Evolutionary conservation across 2,888 invertebrate genomes (phyloP).

Genomic region (Cetonia aurata): DNA sequence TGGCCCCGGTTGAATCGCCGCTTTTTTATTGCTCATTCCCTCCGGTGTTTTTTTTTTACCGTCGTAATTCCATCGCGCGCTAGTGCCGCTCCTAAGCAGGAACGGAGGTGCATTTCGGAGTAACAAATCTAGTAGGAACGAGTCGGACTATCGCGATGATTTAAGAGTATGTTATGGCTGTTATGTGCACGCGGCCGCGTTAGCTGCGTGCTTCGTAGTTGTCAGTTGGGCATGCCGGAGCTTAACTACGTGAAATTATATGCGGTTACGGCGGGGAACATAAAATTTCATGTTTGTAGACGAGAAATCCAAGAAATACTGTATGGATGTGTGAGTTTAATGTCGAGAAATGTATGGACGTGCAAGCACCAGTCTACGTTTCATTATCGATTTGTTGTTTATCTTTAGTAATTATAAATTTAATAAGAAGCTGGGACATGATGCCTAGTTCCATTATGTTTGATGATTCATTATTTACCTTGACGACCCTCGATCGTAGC

Average conservation of each 20-base stretch:
- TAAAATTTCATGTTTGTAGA: no score
- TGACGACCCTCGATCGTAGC: no score
- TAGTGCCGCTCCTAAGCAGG: background rate
- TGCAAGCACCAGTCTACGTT: no score
- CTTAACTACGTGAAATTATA: slow-evolving; percentile 4
- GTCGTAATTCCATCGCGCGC: slow-evolving; percentile 7
- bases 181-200: background rate
- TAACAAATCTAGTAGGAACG: background rate
- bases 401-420: no score
- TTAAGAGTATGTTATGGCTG: background rate
- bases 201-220: background rate
- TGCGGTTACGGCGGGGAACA: background rate
- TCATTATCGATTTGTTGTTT: no score
- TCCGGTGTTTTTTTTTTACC: slow-evolving; percentile 9
- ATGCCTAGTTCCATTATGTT: no score
- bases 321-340: no score
- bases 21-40: slow-evolving; percentile 14
- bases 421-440: no score
- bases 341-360: no score
- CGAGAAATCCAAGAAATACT: no score
- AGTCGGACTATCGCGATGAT: background rate
- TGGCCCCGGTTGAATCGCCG: background rate
- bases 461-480: no score
- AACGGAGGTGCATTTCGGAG: background rate
- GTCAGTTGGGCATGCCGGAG: background rate